Evolutionary conservation across 2,888 invertebrate genomes (phyloP).

Genomic region (Sinohyriopsis cumingii): DNA sequence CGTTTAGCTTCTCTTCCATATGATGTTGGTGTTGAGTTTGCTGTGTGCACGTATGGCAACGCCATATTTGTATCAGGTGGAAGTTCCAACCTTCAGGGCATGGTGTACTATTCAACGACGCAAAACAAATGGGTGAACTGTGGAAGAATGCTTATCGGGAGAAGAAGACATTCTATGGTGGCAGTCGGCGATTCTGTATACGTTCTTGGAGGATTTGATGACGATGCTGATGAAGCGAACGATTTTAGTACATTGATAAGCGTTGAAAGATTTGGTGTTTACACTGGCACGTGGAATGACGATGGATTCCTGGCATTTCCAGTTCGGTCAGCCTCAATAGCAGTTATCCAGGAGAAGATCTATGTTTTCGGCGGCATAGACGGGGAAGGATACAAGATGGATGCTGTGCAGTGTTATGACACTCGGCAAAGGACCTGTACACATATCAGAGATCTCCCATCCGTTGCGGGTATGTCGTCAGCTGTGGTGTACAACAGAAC

Average conservation of each 20-base stretch:
- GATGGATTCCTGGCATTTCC: slow-evolving; percentile 34
- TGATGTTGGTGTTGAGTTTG: slow-evolving; percentile 45
- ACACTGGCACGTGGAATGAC: slow-evolving; percentile 37
- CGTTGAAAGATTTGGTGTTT: slow-evolving; percentile 37
- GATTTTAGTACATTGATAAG: slow-evolving; percentile 35
- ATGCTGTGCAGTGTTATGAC: slow-evolving; percentile 44
- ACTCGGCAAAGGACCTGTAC: slow-evolving; percentile 32
- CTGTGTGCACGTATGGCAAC: slow-evolving; percentile 42
- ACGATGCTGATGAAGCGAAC: slow-evolving; percentile 32
- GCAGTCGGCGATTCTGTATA: slow-evolving; percentile 44
- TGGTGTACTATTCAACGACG: slow-evolving; percentile 30
- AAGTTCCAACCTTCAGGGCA: slow-evolving; percentile 31
- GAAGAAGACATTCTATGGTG: slow-evolving; percentile 45
- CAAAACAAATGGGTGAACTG: slow-evolving; percentile 39
- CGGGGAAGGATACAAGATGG: slow-evolving; percentile 25
- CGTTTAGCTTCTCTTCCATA: slow-evolving; percentile 30
- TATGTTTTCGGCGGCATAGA: slow-evolving; percentile 47
- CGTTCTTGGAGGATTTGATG: slow-evolving; percentile 49
- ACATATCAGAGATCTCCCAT: slow-evolving; percentile 30
- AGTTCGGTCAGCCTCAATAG: slow-evolving; percentile 41
- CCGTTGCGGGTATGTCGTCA: slow-evolving; percentile 18
- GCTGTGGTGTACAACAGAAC: slow-evolving; percentile 20
- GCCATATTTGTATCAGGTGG: slow-evolving; percentile 50
- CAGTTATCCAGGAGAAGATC: slow-evolving; percentile 42
- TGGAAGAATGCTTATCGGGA: slow-evolving; percentile 35